Percentiles rank a stretch among this genome's conserved stretches.
These are phyloP conservation scores for Tuberolachnus salignus DNA, from an alignment of 2,888 invertebrate genomes.

Conservation along the genomic window DNA sequence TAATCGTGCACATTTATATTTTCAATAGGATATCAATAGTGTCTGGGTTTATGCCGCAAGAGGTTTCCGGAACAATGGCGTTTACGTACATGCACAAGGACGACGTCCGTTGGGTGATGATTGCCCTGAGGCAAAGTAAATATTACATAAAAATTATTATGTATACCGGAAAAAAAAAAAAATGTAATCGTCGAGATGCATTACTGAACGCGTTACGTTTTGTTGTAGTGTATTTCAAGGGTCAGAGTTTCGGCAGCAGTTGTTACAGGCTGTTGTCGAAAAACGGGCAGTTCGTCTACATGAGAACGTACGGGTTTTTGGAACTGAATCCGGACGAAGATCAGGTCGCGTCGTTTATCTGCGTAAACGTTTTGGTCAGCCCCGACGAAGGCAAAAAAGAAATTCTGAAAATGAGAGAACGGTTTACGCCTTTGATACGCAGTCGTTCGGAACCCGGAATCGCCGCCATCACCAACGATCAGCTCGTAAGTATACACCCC, in stretches of 20 bases:
- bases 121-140: slow-evolving; percentile 81
- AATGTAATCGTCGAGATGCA: no score
- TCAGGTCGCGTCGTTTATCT: slow-evolving; percentile 79
- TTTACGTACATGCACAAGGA: slow-evolving; percentile 90
- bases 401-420: slow-evolving; percentile 79
- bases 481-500: slow-evolving; percentile 39
- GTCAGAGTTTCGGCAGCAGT: slow-evolving; percentile 82
- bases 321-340: slow-evolving; percentile 80
- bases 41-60: slow-evolving; percentile 86
- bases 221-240: slow-evolving; percentile 79
- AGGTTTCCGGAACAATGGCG: slow-evolving; percentile 85
- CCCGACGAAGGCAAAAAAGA: slow-evolving; percentile 76
- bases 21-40: slow-evolving; percentile 77
- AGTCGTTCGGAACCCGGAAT: slow-evolving; percentile 56
- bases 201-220: slow-evolving; percentile 45
- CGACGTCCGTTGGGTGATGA: slow-evolving; percentile 86
- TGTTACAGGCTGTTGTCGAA: slow-evolving; percentile 82
- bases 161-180: background rate
- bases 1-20: no score
- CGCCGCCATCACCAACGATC: slow-evolving; percentile 55
- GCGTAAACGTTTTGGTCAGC: slow-evolving; percentile 78
- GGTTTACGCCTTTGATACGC: slow-evolving; percentile 67
- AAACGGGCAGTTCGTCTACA: slow-evolving; percentile 83
- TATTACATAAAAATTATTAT: background rate
- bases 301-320: slow-evolving; percentile 82